Evolutionary conservation across 2,888 invertebrate species (phyloP).

Genomic region (Drosophila lacicola): DNA sequence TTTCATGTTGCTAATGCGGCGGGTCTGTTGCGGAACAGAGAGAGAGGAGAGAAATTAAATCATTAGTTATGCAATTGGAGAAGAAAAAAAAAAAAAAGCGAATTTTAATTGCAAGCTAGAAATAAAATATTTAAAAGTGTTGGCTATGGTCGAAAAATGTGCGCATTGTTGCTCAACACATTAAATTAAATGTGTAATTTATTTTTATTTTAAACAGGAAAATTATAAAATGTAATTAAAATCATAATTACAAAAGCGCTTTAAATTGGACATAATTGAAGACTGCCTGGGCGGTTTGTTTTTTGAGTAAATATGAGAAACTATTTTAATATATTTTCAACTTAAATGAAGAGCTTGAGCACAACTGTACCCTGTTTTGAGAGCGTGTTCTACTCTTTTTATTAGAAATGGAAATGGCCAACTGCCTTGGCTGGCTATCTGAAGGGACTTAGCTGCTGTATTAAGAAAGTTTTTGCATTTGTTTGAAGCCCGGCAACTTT

Average conservation of each 20-base stretch:
- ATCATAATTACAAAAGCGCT: slow-evolving; percentile 2
- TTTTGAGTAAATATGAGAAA: too few relatives aligned
- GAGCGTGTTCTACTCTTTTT: too few relatives aligned
- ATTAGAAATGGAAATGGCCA: slow-evolving; percentile 59
- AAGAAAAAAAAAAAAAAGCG: background rate
- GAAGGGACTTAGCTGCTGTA: slow-evolving; percentile 44
- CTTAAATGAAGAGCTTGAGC: background rate
- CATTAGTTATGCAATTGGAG: slow-evolving; percentile 73
- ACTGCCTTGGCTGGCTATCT: slow-evolving; percentile 35
- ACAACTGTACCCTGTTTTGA: background rate
- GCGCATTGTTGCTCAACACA: background rate
- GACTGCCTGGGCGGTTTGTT: background rate
- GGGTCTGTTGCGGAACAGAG: slow-evolving; percentile 8
- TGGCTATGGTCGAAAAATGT: background rate
- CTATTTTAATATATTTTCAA: background rate
- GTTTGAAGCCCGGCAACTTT: slow-evolving; percentile 52
- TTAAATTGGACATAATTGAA: slow-evolving; percentile 4
- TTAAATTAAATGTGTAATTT: slow-evolving; percentile 12
- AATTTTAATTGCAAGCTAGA: slow-evolving; percentile 60
- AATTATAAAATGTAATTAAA: slow-evolving; percentile 18
- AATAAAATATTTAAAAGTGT: slow-evolving; percentile 9
- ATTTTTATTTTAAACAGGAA: background rate
- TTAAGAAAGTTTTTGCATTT: slow-evolving; percentile 74
- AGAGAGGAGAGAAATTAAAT: slow-evolving; percentile 59
- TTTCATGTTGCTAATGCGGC: slow-evolving; percentile 60